Evolutionary conservation across 2,113 vertebrate genomes (phyloP).

Genomic region (Ceratotherium simum): DNA sequence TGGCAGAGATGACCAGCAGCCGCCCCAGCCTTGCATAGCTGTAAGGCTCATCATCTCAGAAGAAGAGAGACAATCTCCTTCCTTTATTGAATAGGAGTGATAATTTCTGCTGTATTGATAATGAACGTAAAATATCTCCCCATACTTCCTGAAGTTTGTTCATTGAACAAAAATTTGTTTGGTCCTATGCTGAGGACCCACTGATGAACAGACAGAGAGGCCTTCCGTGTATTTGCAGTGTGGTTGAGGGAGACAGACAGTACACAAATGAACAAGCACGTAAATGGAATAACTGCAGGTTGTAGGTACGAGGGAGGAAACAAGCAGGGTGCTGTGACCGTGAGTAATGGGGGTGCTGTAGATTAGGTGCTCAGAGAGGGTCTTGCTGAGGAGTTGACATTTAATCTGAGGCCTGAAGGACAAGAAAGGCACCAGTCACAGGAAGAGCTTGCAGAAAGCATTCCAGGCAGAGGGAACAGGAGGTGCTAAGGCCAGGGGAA

Average conservation of each 20-base stretch:
- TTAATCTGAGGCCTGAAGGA: constrained; percentile 7
- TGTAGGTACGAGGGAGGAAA: not conserved
- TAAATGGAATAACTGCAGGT: not conserved
- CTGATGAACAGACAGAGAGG: not conserved
- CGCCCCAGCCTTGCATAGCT: not conserved
- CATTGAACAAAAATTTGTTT: constrained; percentile 10
- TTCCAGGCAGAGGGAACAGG: not conserved
- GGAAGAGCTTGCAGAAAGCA: not conserved
- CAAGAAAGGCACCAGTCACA: not conserved
- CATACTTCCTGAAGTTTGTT: not conserved
- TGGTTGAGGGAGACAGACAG: constrained; percentile 48
- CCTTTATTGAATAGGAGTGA: not conserved
- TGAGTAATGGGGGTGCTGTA: too few relatives aligned
- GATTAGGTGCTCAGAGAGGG: not conserved
- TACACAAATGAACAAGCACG: constrained; percentile 18
- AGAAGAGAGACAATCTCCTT: not conserved
- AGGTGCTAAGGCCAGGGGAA: not conserved
- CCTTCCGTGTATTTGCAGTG: constrained; percentile 9
- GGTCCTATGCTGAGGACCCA: not conserved
- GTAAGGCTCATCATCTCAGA: not conserved
- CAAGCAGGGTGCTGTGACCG: not conserved
- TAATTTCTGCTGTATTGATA: not conserved
- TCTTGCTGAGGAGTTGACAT: not conserved
- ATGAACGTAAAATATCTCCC: not conserved
- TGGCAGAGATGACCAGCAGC: not conserved